Evolutionary conservation across 2,797 vertebrate species (phyloP).

Genomic region (Gymnoscopelus microlampas): DNA sequence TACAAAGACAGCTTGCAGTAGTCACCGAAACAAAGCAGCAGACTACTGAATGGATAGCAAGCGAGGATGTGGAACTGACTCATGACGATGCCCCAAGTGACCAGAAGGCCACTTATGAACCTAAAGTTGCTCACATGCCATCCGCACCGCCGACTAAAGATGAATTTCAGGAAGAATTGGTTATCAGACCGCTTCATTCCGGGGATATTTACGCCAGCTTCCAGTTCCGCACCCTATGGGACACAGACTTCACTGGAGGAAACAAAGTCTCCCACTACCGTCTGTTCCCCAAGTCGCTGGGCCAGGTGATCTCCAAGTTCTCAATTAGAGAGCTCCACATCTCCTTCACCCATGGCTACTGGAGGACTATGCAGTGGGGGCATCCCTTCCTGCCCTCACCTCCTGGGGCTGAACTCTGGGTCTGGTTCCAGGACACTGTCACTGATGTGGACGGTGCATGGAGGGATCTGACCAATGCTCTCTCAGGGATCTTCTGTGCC

Average conservation of each 20-base stretch:
- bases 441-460: conserved; percentile 91
- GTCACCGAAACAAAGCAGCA: conserved; percentile 5
- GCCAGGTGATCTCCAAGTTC: conserved; percentile 93
- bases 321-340: conserved; percentile 94
- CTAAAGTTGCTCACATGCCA: neutral
- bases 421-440: conserved; percentile 95
- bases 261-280: conserved; percentile 94
- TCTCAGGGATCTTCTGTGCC: conserved; percentile 97
- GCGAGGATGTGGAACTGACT: conserved; percentile 31
- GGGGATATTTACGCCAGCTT: conserved; percentile 93
- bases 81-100: conserved; percentile 6
- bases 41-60: conserved; percentile 58
- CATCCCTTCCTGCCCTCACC: conserved; percentile 91
- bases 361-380: conserved; percentile 95
- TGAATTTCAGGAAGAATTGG: conserved; percentile 88
- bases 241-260: conserved; percentile 81
- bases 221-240: conserved; percentile 93
- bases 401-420: conserved; percentile 94
- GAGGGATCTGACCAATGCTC: conserved; percentile 95
- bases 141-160: conserved; percentile 68
- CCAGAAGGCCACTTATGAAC: neutral
- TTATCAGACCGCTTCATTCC: conserved; percentile 88
- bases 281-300: conserved; percentile 95
- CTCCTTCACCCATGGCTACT: conserved; percentile 96
- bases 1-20: neutral